Evolutionary conservation across 1,140 invertebrate species (phyloP).

Genomic region (Drosophila takahashii): DNA sequence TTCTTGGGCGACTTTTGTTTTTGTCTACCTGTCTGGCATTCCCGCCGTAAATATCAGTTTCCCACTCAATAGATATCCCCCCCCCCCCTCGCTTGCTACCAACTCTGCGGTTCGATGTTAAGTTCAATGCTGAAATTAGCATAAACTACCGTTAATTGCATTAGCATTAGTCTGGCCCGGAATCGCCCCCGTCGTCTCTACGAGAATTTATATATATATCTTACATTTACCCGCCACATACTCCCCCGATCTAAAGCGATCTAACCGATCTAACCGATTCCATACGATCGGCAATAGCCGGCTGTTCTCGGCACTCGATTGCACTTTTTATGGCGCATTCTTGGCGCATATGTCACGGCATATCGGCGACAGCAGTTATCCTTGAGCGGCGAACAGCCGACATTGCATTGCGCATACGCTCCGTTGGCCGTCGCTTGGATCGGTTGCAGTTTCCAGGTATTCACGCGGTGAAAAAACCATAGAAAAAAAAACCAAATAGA

Average conservation of each 20-base stretch:
- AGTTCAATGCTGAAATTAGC: slow-evolving; percentile 84
- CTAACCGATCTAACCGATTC: neutral
- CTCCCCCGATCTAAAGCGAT: slow-evolving; percentile 1
- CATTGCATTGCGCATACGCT: slow-evolving; percentile 68
- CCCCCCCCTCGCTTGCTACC: neutral
- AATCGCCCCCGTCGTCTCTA: slow-evolving; percentile 23
- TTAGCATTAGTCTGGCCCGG: slow-evolving; percentile 72
- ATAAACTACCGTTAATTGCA: slow-evolving; percentile 84
- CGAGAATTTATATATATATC: slow-evolving; percentile 1
- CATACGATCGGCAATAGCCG: neutral
- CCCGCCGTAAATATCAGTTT: slow-evolving; percentile 70
- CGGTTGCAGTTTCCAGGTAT: slow-evolving; percentile 32
- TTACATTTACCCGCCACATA: neutral
- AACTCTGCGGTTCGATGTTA: slow-evolving; percentile 63
- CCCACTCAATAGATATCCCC: slow-evolving; percentile 34
- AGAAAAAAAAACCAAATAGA: neutral
- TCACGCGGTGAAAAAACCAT: slow-evolving; percentile 4
- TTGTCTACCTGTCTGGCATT: slow-evolving; percentile 43
- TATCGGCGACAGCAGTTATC: slow-evolving; percentile 51
- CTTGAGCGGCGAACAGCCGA: slow-evolving; percentile 24
- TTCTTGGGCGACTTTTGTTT: slow-evolving; percentile 22
- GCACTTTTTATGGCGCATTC: slow-evolving; percentile 70
- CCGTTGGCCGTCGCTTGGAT: slow-evolving; percentile 39
- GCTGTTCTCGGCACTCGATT: slow-evolving; percentile 28
- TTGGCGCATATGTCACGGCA: slow-evolving; percentile 70